Conservation (phyloP, 2,888 invertebrate species). For the Willowsia nigromaculata region DNA sequence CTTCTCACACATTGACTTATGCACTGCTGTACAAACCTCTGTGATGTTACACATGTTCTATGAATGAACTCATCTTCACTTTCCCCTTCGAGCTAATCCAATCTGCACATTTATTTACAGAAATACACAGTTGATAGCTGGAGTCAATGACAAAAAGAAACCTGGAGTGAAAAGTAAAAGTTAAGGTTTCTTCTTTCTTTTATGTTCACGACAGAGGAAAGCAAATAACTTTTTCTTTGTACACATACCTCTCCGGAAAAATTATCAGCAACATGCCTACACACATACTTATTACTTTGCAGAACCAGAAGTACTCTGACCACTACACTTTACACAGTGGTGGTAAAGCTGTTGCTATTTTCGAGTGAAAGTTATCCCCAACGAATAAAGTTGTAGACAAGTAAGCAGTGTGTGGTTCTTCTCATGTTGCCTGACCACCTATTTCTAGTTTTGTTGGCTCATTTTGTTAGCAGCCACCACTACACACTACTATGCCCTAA, state of each 20-base stretch:
- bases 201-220: neutral
- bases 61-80: neutral
- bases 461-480: neutral
- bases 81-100: constrained; percentile 14
- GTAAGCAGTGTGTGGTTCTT: neutral
- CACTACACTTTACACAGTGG: neutral
- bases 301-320: neutral
- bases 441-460: neutral
- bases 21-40: too few relatives aligned
- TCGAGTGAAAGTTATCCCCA: neutral
- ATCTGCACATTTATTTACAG: neutral
- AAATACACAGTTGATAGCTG: constrained; percentile 14
- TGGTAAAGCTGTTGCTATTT: neutral
- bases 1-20: neutral
- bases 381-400: neutral
- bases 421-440: constrained; percentile 17
- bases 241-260: neutral
- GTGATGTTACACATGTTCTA: too few relatives aligned
- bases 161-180: neutral
- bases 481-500: neutral
- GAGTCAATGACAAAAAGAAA: constrained; percentile 19
- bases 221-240: constrained; percentile 6
- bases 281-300: neutral
- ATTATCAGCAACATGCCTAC: neutral
- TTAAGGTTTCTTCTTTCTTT: neutral